Percentiles rank a stretch among this genome's conserved stretches.
These are phyloP conservation scores for Xestoiulus laeticollis DNA, from an alignment of 2,888 invertebrate genomes.

Conservation along the genomic window DNA sequence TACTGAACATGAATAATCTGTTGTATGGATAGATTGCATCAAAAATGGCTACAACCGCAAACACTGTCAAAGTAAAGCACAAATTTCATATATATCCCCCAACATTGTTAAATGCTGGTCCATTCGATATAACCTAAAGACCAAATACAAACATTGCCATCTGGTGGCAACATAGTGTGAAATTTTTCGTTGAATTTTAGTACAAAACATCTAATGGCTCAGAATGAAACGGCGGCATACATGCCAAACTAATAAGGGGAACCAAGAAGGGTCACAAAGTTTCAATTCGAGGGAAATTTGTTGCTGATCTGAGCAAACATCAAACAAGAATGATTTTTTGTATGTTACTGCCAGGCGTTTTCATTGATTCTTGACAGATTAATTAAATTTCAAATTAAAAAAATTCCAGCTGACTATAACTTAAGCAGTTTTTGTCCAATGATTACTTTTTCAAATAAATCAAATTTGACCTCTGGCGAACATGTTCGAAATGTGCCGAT, in stretches of 20 bases:
- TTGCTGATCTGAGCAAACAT: background rate
- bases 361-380: background rate
- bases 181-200: background rate
- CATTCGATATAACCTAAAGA: background rate
- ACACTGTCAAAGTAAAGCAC: background rate
- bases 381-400: background rate
- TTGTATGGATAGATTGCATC: background rate
- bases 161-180: conserved; percentile 25
- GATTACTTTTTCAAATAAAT: background rate
- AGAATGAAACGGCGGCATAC: background rate
- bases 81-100: background rate
- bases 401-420: background rate
- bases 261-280: background rate
- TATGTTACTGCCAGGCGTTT: background rate
- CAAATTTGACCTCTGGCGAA: too few species aligned
- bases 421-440: background rate
- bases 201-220: conserved; percentile 22
- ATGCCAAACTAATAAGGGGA: background rate
- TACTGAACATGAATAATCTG: too few species aligned
- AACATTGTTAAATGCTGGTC: background rate
- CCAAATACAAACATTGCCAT: conserved; percentile 6
- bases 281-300: background rate
- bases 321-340: background rate
- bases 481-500: background rate
- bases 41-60: background rate